Base-by-base conservation (phyloP, 1,140 invertebrate species). In the Papilio glaucus region DNA sequence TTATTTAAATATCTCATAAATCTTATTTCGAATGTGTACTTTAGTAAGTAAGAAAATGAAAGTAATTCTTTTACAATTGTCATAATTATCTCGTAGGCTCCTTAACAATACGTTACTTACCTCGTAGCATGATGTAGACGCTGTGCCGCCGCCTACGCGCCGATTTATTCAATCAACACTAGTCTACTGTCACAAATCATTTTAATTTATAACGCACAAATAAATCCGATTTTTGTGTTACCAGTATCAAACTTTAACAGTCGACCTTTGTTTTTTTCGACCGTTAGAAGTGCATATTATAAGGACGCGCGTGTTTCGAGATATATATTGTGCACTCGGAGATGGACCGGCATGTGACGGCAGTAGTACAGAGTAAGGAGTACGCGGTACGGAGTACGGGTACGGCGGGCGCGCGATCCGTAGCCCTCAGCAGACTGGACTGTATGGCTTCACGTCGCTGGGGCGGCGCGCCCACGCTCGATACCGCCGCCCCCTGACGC, bases 391-490 rank as follows among this genome's bases (percentile, higher is more conserved):
- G 8, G 68, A 74, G 72, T 37, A 74, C 60, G 68, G 72, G 57
- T 74, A 73, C 75, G 78, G 72, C 80, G 76, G 80, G 76, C 84
- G 83, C 85, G 84, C 83, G 80, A 82, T 71, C 72, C 80, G 71
- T 76, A 72, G 74, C 82, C 84, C 78, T 79, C 81, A 75, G 74
- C 83, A 76, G 77, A 87, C 86, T 87, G 79, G 72, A 84, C 84
- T 84, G 78, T 88, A 85, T 85, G 83, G 85, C 86, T 87, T 85
- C 86, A 72, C 76, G 72, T 74, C 78, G 82, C 83, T 86, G 85
- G 87, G 85, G 87, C 88, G 86, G 82, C 88, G 85, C 87, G 86
- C 88, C 88, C 87, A 90, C 89, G 90, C 87, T 92, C 90, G 83
- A 90, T 91, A 90, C 84, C 83, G 85, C 85, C 85, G 85, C 88